Evolutionary conservation across 1,140 invertebrate genomes (phyloP).

Genomic region (Lethrus apterus): DNA sequence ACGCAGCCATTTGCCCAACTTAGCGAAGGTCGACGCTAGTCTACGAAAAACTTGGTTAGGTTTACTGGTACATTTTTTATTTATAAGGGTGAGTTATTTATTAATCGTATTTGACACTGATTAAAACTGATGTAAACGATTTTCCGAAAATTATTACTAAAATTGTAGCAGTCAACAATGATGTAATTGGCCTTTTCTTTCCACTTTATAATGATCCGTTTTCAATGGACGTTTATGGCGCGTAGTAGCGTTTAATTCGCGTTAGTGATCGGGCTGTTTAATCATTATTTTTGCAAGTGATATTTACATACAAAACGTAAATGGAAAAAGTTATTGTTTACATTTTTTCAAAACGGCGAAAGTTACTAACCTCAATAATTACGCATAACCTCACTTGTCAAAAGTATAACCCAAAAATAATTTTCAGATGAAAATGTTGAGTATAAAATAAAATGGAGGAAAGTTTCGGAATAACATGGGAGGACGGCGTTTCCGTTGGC

Average conservation of each 20-base stretch:
- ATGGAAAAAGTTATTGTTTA: slow-evolving; percentile 32
- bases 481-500: slow-evolving; percentile 49
- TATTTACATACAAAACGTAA: not conserved
- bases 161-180: slow-evolving; percentile 14
- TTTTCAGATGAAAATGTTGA: slow-evolving; percentile 16
- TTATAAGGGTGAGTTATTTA: slow-evolving; percentile 17
- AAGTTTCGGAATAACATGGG: slow-evolving; percentile 47
- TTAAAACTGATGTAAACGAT: not conserved
- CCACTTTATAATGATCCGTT: slow-evolving; percentile 22
- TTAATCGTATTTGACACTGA: not conserved
- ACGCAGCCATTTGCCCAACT: slow-evolving; percentile 15
- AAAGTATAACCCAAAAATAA: slow-evolving; percentile 36
- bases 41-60: slow-evolving; percentile 34
- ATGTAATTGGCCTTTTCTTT: slow-evolving; percentile 34
- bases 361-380: slow-evolving; percentile 41
- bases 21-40: slow-evolving; percentile 37
- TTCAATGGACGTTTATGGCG: slow-evolving; percentile 30
- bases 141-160: slow-evolving; percentile 2
- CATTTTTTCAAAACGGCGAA: slow-evolving; percentile 33
- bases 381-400: slow-evolving; percentile 44
- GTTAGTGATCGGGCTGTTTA: not conserved
- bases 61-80: slow-evolving; percentile 21
- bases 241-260: slow-evolving; percentile 21
- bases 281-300: not conserved
- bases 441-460: slow-evolving; percentile 35